phyloP scores from a whole-genome alignment of 2,797 vertebrate species.

The Chloroceryle inda region DNA sequence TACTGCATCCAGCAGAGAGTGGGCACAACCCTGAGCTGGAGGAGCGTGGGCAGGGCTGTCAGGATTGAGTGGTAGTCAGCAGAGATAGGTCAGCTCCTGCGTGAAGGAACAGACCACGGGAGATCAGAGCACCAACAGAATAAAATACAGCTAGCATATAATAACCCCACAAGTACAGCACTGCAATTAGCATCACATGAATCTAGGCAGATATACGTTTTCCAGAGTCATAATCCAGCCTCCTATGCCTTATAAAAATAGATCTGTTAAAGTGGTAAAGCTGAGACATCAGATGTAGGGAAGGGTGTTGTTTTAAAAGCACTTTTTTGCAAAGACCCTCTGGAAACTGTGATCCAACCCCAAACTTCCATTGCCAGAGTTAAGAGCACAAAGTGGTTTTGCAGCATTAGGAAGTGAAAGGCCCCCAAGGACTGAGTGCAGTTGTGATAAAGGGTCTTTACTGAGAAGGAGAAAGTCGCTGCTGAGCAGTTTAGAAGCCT shows the following conservation, averaged over 20 bases:
- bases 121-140: not conserved
- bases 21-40: not conserved
- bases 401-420: conserved; percentile 37
- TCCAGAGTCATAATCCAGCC: not conserved
- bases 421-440: not conserved
- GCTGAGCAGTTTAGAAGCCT: not conserved
- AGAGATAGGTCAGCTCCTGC: not conserved
- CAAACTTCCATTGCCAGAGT: not conserved
- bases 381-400: conserved; percentile 53
- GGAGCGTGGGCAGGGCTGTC: not conserved
- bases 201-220: not conserved
- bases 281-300: not conserved
- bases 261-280: not conserved
- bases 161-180: not conserved
- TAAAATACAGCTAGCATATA: not conserved
- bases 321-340: not conserved
- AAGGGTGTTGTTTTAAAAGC: not conserved
- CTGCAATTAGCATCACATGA: not conserved
- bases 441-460: not conserved
- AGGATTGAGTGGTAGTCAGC: not conserved
- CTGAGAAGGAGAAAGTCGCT: not conserved
- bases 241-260: not conserved
- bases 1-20: not conserved
- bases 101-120: not conserved
- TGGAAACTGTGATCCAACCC: not conserved